Base-by-base conservation (phyloP, 2,888 invertebrate species). In the Drosophila anomelani region DNA sequence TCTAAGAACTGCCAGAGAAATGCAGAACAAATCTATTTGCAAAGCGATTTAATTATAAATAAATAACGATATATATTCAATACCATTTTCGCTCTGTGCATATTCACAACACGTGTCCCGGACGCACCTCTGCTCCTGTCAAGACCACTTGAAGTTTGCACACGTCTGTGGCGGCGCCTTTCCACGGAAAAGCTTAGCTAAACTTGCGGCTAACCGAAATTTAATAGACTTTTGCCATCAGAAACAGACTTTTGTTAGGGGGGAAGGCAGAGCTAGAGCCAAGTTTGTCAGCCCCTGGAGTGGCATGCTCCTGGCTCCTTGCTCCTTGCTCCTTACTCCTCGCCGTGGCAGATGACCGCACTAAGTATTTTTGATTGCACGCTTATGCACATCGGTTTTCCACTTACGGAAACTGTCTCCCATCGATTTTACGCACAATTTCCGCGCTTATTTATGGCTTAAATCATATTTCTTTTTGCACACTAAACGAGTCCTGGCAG, bases 371-470 rank as follows among this genome's bases (percentile, higher is more conserved):
- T 73, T 51, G 49, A 54, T 66, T 57, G 44, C 26, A 44, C 75
- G 46, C 54, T 47, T 71, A 34, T 56, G 55, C 73, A 55, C 54
- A 66, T 63, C 62, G 54, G 41, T 34, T 44, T 62, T 32, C 54
- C 76, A 55, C 76, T 69, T 41, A 44, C 23, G 47, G 49, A 49
- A 73, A 71, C 54, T 58, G 62, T 23, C 34, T 15, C 10, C 41
- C 54, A 63, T 60, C 51, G 56, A 51, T 49, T 76, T 59, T 38
- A 56, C 77, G 70, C 77, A 58, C 75, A 62, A 71, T 75, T 63
- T 76, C 55, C 71, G 55, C 58, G 56, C 53, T 71, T 75, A 64
- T 75, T 76, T 75, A 76, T 75, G 63, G 59, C 44, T 46, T 15
- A 58, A 71, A 63, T 76, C 75, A 75, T 76, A 75, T 47, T 59